phyloP scores from a whole-genome alignment of 2,888 invertebrate genomes.

The Euzetes globulus region DNA sequence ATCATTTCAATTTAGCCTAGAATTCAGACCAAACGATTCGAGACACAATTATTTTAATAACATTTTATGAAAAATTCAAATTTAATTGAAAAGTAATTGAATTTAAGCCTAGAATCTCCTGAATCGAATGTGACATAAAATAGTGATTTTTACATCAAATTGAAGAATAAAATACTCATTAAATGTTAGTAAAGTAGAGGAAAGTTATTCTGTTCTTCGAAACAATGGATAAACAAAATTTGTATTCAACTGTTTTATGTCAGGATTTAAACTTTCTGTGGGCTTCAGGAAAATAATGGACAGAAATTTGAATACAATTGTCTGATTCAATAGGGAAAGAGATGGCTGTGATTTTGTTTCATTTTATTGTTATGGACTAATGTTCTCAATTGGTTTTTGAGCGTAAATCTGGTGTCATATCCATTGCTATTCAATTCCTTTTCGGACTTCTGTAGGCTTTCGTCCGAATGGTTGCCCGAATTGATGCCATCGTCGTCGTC shows the following conservation, averaged over 20 bases:
- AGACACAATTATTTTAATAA: too few species aligned
- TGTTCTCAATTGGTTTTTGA: slow-evolving; percentile 34
- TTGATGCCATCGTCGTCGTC: slow-evolving; percentile 36
- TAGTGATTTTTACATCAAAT: neutral
- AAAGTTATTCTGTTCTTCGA: neutral
- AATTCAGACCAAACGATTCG: too few species aligned
- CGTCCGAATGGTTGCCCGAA: slow-evolving; percentile 30
- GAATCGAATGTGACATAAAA: neutral
- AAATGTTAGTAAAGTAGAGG: neutral
- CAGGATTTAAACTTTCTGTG: neutral
- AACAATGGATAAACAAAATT: neutral
- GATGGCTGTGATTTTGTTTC: slow-evolving; percentile 5
- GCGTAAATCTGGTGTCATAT: slow-evolving; percentile 33
- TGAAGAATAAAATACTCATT: neutral
- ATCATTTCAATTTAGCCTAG: too few species aligned
- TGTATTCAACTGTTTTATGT: too few species aligned
- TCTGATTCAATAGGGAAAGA: slow-evolving; percentile 10
- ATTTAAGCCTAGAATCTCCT: too few species aligned
- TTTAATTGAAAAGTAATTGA: neutral
- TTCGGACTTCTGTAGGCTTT: slow-evolving; percentile 25
- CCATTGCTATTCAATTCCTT: slow-evolving; percentile 11
- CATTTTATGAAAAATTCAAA: too few species aligned
- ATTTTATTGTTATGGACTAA: slow-evolving; percentile 29
- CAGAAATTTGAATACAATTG: neutral
- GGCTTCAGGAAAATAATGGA: neutral